A percentile compares a stretch with the other conserved stretches of the same genome.
phyloP scores from a whole-genome alignment of 1,140 invertebrate species.

The Centruroides sculpturatus region DNA sequence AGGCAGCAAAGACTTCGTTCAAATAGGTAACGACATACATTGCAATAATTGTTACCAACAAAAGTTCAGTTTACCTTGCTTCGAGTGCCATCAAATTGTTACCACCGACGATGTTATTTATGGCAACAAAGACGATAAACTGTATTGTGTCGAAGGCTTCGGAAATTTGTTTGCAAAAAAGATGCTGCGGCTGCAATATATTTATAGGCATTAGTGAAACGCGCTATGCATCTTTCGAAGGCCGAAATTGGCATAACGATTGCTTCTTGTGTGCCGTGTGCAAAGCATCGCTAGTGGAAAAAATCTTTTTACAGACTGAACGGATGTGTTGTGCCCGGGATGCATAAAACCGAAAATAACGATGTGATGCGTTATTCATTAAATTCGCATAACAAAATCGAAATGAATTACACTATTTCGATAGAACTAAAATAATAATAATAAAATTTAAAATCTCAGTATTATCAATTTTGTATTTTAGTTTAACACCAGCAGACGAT shows the following conservation, averaged over 20 bases:
- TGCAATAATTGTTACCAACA: constrained; percentile 39
- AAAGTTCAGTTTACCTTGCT: constrained; percentile 92
- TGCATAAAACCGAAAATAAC: constrained; percentile 58
- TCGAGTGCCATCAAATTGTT: constrained; percentile 95
- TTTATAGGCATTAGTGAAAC: constrained; percentile 83
- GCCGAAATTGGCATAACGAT: constrained; percentile 99
- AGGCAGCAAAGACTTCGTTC: constrained; percentile 98
- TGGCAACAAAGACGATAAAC: constrained; percentile 91
- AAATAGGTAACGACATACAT: constrained; percentile 95
- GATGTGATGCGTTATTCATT: too few relatives aligned
- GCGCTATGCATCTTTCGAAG: constrained; percentile 97
- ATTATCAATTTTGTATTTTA: too few relatives aligned
- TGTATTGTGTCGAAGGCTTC: constrained; percentile 97
- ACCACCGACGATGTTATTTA: constrained; percentile 97
- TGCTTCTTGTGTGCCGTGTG: constrained; percentile 97
- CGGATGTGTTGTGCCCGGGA: constrained; percentile 93
- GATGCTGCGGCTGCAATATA: constrained; percentile 80
- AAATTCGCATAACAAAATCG: too few relatives aligned
- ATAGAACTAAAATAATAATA: too few relatives aligned
- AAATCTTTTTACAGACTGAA: constrained; percentile 91
- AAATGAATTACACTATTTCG: too few relatives aligned
- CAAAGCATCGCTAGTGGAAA: constrained; percentile 82
- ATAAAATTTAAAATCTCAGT: too few relatives aligned
- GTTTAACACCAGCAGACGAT: too few relatives aligned
- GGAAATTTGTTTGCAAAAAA: constrained; percentile 95